Percentiles rank a stretch among this genome's conserved stretches.
phyloP scores from a whole-genome alignment of 2,797 vertebrate genomes.

The Phalanger gymnotis region DNA sequence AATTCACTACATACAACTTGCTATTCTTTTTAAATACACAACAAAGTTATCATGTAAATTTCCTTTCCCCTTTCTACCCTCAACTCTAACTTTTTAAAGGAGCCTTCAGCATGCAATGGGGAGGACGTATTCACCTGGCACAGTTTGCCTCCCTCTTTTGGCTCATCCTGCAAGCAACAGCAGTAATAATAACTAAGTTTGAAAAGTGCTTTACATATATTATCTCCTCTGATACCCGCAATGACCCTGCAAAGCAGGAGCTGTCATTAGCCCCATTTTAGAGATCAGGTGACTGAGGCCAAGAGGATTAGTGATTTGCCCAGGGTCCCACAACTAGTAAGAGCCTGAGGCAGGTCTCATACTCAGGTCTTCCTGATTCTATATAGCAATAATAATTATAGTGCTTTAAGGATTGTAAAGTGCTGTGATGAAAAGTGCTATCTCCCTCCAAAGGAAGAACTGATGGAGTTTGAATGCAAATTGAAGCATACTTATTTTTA shows the following conservation, averaged over 20 bases:
- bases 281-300: background rate
- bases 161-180: background rate
- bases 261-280: background rate
- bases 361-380: background rate
- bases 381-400: background rate
- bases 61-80: background rate
- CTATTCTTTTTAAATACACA: background rate
- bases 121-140: background rate
- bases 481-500: background rate
- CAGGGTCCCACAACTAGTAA: background rate
- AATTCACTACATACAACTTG: background rate
- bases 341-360: background rate
- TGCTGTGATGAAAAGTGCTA: background rate
- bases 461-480: background rate
- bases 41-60: background rate
- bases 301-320: background rate
- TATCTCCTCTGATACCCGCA: background rate
- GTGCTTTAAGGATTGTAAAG: background rate
- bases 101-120: background rate
- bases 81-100: background rate
- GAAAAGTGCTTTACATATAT: background rate
- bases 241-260: background rate
- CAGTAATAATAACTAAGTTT: background rate
- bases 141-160: background rate
- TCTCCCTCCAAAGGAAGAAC: background rate